A percentile compares a stretch with the other conserved stretches of the same genome.
Conservation (phyloP, 2,113 vertebrate genomes). For the Platysternon megacephalum region DNA sequence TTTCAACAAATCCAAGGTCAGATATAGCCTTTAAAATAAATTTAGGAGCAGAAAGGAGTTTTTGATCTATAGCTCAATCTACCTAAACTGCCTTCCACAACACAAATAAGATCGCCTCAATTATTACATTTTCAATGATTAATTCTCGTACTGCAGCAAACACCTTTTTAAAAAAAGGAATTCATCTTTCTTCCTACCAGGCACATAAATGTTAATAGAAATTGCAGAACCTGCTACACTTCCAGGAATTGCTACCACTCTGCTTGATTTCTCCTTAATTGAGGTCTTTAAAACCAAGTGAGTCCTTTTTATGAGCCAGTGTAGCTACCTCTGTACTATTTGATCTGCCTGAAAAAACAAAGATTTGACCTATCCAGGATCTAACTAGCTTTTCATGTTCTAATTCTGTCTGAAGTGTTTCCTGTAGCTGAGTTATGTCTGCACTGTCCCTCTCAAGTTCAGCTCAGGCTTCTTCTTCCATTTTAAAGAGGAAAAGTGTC, state of each 20-base stretch:
- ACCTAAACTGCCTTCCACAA: neutral
- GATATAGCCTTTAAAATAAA: neutral
- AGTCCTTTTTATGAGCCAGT: neutral
- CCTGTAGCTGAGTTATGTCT: neutral
- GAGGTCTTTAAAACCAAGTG: neutral
- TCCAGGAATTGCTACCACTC: neutral
- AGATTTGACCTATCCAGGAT: neutral
- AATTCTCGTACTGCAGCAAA: neutral
- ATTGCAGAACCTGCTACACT: neutral
- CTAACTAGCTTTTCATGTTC: neutral
- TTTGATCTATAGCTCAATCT: neutral
- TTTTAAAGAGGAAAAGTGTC: neutral
- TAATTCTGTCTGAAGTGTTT: neutral
- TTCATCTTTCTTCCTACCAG: constrained; percentile 6
- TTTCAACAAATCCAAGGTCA: neutral
- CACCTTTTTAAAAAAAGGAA: neutral
- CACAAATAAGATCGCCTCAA: neutral
- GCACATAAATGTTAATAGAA: neutral
- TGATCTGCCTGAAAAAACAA: neutral
- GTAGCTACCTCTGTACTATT: neutral
- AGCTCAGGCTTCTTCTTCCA: neutral
- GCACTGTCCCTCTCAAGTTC: neutral
- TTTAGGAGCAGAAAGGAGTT: neutral
- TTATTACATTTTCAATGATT: constrained; percentile 22
- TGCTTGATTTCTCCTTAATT: neutral